A percentile compares a stretch with the other conserved stretches of the same genome.
phyloP scores from a whole-genome alignment of 2,888 invertebrate species.

The Heliconius aoede region DNA sequence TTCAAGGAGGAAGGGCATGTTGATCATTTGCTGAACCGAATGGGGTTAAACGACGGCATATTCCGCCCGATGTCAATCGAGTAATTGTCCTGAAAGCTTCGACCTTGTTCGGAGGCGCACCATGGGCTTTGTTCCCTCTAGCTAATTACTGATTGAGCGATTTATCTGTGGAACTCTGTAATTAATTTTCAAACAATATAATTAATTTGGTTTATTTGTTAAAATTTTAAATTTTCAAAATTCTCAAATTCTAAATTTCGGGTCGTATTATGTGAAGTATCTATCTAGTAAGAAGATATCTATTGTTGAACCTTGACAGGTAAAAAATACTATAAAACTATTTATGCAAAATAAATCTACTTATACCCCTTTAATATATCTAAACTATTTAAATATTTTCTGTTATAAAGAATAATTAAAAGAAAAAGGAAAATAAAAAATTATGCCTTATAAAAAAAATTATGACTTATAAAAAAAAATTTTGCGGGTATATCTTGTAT shows the following conservation, averaged over 20 bases:
- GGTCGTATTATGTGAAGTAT: not conserved
- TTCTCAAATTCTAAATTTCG: not conserved
- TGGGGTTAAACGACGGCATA: conserved; percentile 51
- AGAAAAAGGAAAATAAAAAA: not conserved
- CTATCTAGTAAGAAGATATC: no score
- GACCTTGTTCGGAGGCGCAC: conserved; percentile 58
- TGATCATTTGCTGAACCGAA: conserved; percentile 50
- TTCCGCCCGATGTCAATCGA: conserved; percentile 62
- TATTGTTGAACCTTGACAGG: not conserved
- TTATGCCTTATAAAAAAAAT: not conserved
- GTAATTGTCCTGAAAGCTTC: conserved; percentile 67
- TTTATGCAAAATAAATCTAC: not conserved
- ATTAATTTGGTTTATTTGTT: not conserved
- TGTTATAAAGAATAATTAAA: not conserved
- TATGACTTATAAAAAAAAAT: not conserved
- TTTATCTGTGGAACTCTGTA: conserved; percentile 22
- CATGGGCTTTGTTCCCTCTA: conserved; percentile 59
- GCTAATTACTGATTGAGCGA: conserved; percentile 45
- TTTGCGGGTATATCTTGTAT: not conserved
- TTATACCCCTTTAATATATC: not conserved
- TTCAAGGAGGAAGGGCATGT: conserved; percentile 49
- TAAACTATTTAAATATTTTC: no score
- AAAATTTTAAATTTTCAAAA: not conserved
- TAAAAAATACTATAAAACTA: no score
- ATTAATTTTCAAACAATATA: conserved; percentile 26